These are phyloP conservation scores for Pachypsylla venusta DNA, from an alignment of 1,140 invertebrate genomes.

Conservation along the genomic window DNA sequence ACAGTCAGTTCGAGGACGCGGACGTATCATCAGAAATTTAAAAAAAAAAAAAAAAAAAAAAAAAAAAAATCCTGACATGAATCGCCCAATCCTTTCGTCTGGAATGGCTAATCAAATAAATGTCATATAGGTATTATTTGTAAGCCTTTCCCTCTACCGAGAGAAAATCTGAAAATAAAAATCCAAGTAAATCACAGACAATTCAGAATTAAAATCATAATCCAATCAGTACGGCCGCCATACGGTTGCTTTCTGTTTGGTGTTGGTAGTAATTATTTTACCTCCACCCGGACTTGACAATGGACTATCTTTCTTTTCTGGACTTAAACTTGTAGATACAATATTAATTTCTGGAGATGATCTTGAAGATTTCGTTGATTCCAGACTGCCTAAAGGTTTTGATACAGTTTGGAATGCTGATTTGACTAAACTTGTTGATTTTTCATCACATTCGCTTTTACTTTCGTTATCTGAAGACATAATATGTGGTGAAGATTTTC, in stretches of 20 bases:
- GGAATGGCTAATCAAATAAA: too few species aligned
- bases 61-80: too few species aligned
- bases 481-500: background rate
- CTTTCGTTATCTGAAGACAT: constrained; percentile 1
- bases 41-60: too few species aligned
- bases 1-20: too few species aligned
- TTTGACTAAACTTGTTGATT: background rate
- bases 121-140: too few species aligned
- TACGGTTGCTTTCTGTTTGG: background rate
- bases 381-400: background rate
- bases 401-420: background rate
- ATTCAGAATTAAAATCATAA: too few species aligned
- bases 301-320: background rate
- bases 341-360: background rate
- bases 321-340: background rate
- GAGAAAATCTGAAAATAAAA: too few species aligned
- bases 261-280: background rate
- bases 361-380: background rate
- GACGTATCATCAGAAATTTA: too few species aligned
- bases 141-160: too few species aligned
- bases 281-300: background rate
- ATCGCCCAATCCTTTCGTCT: too few species aligned
- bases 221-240: constrained; percentile 2
- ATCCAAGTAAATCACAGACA: too few species aligned
- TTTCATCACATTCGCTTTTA: background rate